Base-by-base conservation (phyloP, 2,113 vertebrate species). In the Arothron firmamentum region DNA sequence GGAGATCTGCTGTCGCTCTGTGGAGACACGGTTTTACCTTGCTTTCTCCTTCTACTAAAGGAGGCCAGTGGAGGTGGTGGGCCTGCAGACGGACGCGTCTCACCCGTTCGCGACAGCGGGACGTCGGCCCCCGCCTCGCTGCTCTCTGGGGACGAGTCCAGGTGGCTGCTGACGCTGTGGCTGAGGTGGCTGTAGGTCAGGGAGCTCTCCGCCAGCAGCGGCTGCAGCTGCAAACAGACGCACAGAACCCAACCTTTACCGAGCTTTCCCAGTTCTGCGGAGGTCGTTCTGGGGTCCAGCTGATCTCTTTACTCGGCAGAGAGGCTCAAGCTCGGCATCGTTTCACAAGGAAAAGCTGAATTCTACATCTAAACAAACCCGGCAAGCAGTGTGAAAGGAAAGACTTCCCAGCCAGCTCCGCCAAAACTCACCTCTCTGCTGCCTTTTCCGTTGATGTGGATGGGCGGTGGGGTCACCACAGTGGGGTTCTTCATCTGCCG, bases 91-190 rank as follows among this genome's bases (percentile, higher is more conserved):
- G 10, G 8, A 12, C 34, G 34, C 9, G 15, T 47, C 45, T 59
- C 65, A 95, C 94, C 93, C 74, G 80, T 91, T 48, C 48, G 74
- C 19, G 88, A 84, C 4, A 92, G 77, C 1, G 83, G 77, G 61
- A 86, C 55, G 3, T 93, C 93, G 0, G 83, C 82, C 8, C 89
- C 85, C 1, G 88, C 89, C 77, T 95, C 92, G 0, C 89, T 91
- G 83, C 92, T 93, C 63, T 94, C 92, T 0, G 91, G 91, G 1
- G 93, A 94, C 0, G 92, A 94, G 88, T 88, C 86, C 57, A 90
- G 72, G 31, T 86, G 88, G 77, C 88, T 89, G 86, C 90, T 92
- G 77, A 91, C 77, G 55, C 91, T 93, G 85, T 91, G 88, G 81
- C 90, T 91, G 67, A 92, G 85, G 5, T 85, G 88, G 28, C 75